phyloP scores from a whole-genome alignment of 2,113 vertebrate species.

The Saguinus imperator region DNA sequence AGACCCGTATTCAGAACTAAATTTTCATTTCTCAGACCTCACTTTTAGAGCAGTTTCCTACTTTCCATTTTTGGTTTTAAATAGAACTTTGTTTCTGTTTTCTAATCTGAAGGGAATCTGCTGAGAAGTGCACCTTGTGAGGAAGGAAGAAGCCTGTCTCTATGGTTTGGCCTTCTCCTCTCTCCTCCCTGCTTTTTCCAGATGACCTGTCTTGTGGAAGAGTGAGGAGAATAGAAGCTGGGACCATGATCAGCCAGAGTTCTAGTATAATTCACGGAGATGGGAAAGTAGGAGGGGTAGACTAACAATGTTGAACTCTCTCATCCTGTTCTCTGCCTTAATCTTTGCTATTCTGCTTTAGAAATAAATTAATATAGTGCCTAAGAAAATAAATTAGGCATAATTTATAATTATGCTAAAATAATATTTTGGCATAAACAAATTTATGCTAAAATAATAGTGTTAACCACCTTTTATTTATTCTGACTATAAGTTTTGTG shows the following conservation, averaged over 20 bases:
- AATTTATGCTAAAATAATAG: neutral
- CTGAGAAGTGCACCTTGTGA: neutral
- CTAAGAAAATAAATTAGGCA: neutral
- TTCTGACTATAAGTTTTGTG: neutral
- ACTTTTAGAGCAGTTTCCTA: neutral
- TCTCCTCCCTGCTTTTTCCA: neutral
- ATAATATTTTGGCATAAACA: neutral
- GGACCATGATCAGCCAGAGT: neutral
- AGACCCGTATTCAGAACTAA: neutral
- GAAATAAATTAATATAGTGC: neutral
- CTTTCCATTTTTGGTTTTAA: neutral
- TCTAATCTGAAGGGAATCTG: neutral
- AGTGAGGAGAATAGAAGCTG: neutral
- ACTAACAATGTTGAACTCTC: neutral
- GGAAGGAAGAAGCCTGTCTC: neutral
- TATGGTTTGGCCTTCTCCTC: neutral
- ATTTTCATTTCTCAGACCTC: conserved; percentile 18
- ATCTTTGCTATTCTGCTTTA: conserved; percentile 39
- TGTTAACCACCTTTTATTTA: neutral
- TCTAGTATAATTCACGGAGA: neutral
- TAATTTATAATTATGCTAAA: neutral
- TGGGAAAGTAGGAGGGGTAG: neutral
- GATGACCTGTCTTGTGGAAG: neutral
- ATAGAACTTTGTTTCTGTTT: neutral
- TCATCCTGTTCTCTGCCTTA: neutral